Conservation (phyloP, 2,888 invertebrate species). For the Phrixothrix hirtus region DNA sequence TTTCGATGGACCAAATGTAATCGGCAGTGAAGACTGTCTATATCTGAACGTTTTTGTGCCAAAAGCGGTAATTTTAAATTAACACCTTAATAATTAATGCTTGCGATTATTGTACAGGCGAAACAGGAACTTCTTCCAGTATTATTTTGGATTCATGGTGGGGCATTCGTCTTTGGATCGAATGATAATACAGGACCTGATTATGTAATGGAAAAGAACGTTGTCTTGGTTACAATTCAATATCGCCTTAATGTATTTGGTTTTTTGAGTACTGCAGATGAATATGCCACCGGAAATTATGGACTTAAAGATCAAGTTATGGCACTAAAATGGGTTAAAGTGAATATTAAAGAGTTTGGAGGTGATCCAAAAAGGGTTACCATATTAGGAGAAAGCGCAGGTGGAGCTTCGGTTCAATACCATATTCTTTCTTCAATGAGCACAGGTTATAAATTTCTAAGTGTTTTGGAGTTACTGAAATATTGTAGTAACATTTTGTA, state of each 20-base stretch:
- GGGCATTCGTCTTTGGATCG: slow-evolving; percentile 36
- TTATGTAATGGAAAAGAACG: slow-evolving; percentile 36
- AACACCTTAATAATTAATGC: not conserved
- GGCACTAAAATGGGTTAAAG: slow-evolving; percentile 25
- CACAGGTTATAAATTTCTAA: slow-evolving; percentile 2
- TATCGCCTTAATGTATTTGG: slow-evolving; percentile 29
- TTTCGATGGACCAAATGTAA: slow-evolving; percentile 2
- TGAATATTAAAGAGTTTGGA: slow-evolving; percentile 29
- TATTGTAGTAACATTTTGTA: not conserved
- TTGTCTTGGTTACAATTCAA: slow-evolving; percentile 35
- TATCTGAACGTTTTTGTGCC: slow-evolving; percentile 15
- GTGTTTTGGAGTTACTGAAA: not conserved
- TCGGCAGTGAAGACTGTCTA: slow-evolving; percentile 25
- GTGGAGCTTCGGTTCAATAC: slow-evolving; percentile 25
- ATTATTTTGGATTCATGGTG: slow-evolving; percentile 40
- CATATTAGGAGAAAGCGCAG: slow-evolving; percentile 34
- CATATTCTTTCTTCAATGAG: slow-evolving; percentile 26
- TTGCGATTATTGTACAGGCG: not conserved
- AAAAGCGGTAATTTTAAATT: slow-evolving; percentile 4
- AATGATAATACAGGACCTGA: slow-evolving; percentile 26
- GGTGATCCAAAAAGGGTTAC: slow-evolving; percentile 31
- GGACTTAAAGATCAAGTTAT: slow-evolving; percentile 31
- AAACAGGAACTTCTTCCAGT: slow-evolving; percentile 32
- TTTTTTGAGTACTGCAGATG: slow-evolving; percentile 37
- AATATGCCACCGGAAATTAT: slow-evolving; percentile 34